Base-by-base conservation (phyloP, 2,797 vertebrate species). In the Sebastes matsubarae region DNA sequence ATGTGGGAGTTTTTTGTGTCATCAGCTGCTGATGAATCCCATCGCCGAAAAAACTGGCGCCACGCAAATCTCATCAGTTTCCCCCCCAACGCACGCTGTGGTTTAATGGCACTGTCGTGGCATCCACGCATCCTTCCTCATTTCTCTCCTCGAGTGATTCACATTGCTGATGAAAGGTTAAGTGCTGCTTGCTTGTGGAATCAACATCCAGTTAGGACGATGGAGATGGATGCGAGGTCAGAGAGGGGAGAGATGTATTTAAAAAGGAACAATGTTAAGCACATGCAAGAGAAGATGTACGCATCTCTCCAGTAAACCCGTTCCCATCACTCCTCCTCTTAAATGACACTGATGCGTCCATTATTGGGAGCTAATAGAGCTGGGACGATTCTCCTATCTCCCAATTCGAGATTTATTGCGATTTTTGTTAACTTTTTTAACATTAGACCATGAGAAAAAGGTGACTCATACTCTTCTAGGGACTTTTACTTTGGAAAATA, bases 161-260 rank as follows among this genome's bases (percentile, higher is more conserved):
- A 71, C 42, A 8, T 8, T 2, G 79, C 69, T 72, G 71, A 76
- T 80, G 68, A 86, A 90, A 92, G 82, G 87, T 88, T 84, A 89
- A 89, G 79, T 78, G 85, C 70, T 68, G 70, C 69, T 73, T 76
- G 84, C 60, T 80, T 59, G 66, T 88, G 78, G 82, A 83, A 63
- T 89, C 73, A 74, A 76, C 83, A 70, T 83, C 60, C 54, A 68
- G 75, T 71, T 73, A 79, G 52, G 60, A 64, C 70, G 80, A 81
- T 67, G 70, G 65, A 75, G 77, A 75, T 72, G 50, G 59, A 80
- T 57, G 36, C 27, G 63, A 73, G 73, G 73, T 52, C 46, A 38
- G 32, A 32, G 57, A 77, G 55, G 64, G 58, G 46, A 32, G 24
- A 55, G 50, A 42, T 32, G 32, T 46, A 42, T 73, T 24, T 50